Percentiles rank a stretch among this genome's conserved stretches.
Evolutionary conservation across 2,113 vertebrate species (phyloP).

Genomic region (Mus musculus): GRCm39 chr16:10058001-10058500

Average conservation of each 20-base stretch:
- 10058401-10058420: conserved; percentile 53
- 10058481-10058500: background rate
- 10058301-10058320: conserved; percentile 23
- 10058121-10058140: background rate
- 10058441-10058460: background rate
- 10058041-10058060: background rate
- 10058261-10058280: background rate
- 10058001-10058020: background rate
- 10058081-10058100: background rate
- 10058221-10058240: background rate
- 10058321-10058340: background rate
- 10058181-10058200: background rate
- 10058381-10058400: background rate
- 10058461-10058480: conserved; percentile 47
- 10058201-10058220: background rate
- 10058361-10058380: background rate
- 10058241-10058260: background rate
- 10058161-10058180: background rate
- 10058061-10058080: background rate
- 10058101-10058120: background rate
- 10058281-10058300: background rate
- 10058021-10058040: background rate
- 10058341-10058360: background rate
- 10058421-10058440: conserved; percentile 58
- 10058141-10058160: background rate